These are phyloP conservation scores for Acropternis orthonyx DNA, from an alignment of 2,797 vertebrate genomes.

Conservation along the genomic window DNA sequence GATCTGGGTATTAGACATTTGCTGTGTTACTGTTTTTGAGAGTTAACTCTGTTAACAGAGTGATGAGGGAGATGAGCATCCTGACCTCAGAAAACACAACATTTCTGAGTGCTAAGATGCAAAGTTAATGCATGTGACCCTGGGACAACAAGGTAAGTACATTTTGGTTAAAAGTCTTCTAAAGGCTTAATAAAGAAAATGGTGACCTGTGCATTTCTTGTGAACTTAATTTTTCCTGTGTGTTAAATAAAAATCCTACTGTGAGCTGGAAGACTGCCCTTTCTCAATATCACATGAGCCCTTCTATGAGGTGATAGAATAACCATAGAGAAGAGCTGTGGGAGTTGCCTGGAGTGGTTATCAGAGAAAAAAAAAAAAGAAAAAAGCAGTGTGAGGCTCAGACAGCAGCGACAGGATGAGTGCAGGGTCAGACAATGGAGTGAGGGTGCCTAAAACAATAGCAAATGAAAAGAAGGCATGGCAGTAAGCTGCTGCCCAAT, in stretches of 20 bases:
- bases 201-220: background rate
- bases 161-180: background rate
- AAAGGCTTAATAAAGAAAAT: background rate
- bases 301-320: background rate
- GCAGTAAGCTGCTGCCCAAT: background rate
- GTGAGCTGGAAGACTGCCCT: background rate
- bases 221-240: background rate
- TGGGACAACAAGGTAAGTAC: background rate
- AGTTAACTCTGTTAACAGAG: background rate
- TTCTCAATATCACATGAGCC: background rate
- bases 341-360: background rate
- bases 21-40: background rate
- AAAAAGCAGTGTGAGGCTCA: background rate
- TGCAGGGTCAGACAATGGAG: background rate
- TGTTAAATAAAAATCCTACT: background rate
- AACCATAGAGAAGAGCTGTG: background rate
- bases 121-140: background rate
- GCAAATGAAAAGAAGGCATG: background rate
- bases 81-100: background rate
- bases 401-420: accelerated
- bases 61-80: accelerated
- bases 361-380: background rate
- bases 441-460: background rate
- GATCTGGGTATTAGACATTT: background rate
- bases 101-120: background rate